Percentiles rank a stretch among this genome's conserved stretches.
phyloP scores from a whole-genome alignment of 2,797 vertebrate species.

The Tapera naevia region DNA sequence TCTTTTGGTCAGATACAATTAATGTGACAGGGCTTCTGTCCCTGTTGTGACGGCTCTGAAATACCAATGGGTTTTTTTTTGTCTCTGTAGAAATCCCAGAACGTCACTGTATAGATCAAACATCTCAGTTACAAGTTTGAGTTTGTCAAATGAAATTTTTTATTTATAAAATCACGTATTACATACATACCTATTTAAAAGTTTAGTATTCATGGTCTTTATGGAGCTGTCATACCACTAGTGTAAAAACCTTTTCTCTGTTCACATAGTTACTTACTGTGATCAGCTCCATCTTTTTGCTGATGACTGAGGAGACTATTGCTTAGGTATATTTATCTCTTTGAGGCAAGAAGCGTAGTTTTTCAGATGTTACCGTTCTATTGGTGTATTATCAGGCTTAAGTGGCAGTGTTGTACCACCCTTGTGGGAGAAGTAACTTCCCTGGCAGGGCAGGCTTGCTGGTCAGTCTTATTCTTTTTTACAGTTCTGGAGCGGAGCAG shows the following conservation, averaged over 20 bases:
- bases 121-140: background rate
- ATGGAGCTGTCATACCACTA: background rate
- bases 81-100: background rate
- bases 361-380: background rate
- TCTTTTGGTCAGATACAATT: background rate
- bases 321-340: background rate
- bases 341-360: background rate
- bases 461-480: background rate
- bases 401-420: background rate
- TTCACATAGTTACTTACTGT: accelerated
- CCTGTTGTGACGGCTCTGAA: background rate
- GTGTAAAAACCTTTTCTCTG: background rate
- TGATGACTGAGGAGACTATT: background rate
- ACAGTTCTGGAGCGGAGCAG: background rate
- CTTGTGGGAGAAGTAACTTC: background rate
- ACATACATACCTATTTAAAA: background rate
- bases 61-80: background rate
- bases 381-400: background rate
- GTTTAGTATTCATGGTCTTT: background rate
- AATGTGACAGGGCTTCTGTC: background rate
- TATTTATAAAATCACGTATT: background rate
- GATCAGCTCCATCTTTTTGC: accelerated
- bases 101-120: background rate
- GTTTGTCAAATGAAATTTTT: background rate
- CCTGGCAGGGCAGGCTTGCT: background rate